Conservation (phyloP, 2,113 vertebrate genomes). For the Narcine bancroftii region DNA sequence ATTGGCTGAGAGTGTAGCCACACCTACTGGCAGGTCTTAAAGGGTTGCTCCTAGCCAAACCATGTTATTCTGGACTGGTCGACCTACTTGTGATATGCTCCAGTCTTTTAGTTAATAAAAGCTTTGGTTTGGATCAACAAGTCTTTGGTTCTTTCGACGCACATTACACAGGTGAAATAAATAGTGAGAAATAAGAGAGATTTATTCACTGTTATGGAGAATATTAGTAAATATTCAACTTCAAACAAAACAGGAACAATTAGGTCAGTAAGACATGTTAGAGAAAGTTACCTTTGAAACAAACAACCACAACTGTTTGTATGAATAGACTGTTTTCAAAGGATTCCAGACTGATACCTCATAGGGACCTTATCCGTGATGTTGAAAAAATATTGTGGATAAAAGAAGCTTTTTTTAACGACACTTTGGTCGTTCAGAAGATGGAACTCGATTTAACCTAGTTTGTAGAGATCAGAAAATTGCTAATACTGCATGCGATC, state of each 20-base stretch:
- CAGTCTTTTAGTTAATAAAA: too few relatives aligned
- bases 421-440: neutral
- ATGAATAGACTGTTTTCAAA: neutral
- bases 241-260: neutral
- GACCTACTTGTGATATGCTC: too few relatives aligned
- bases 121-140: too few relatives aligned
- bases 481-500: too few relatives aligned
- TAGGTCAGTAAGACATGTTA: neutral
- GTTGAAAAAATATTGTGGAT: neutral
- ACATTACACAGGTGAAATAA: neutral
- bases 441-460: too few relatives aligned
- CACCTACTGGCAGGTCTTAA: too few relatives aligned
- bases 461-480: neutral
- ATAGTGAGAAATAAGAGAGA: neutral
- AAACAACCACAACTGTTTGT: neutral
- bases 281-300: neutral
- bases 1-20: too few relatives aligned
- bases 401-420: neutral
- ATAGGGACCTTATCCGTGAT: too few relatives aligned
- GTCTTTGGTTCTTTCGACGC: too few relatives aligned
- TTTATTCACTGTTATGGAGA: neutral
- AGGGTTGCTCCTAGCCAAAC: too few relatives aligned
- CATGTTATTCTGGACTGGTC: too few relatives aligned
- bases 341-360: neutral
- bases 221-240: neutral